Evolutionary conservation across 2,797 vertebrate species (phyloP).

Genomic region (Ibycter americanus): DNA sequence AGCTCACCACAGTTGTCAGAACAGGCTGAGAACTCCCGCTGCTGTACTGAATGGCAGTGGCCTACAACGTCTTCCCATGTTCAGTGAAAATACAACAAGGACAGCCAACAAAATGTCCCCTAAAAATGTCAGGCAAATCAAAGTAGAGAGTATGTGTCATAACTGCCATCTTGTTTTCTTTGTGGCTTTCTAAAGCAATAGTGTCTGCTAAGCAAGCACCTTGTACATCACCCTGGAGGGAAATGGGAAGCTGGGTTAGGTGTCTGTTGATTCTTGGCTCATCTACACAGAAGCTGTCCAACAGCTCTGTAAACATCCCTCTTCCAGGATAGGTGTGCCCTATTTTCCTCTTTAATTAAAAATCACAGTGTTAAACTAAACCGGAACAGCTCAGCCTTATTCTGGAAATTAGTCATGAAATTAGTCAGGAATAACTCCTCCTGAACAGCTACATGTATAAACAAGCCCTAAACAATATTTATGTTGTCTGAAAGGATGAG

Average conservation of each 20-base stretch:
- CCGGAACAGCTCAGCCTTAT: not conserved
- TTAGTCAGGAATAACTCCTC: constrained; percentile 16
- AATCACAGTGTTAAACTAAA: not conserved
- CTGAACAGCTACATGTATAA: not conserved
- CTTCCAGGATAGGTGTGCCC: constrained; percentile 21
- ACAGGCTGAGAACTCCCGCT: not conserved
- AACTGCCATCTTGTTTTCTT: not conserved
- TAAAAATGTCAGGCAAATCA: constrained; percentile 31
- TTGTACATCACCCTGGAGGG: not conserved
- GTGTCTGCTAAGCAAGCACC: not conserved
- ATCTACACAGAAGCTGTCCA: not conserved
- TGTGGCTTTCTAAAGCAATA: not conserved
- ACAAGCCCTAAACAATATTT: constrained; percentile 1
- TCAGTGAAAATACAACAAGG: not conserved
- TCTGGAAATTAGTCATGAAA: constrained; percentile 42
- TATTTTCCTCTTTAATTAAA: constrained; percentile 36
- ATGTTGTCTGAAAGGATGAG: not conserved
- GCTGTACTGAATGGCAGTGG: not conserved
- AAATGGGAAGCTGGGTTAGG: not conserved
- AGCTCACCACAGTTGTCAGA: not conserved
- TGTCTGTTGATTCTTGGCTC: constrained; percentile 3
- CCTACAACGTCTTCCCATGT: not conserved
- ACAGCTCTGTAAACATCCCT: constrained; percentile 10
- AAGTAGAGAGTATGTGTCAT: not conserved
- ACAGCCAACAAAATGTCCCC: not conserved